Evolutionary conservation across 2,888 invertebrate genomes (phyloP), one percentile per base, ranked within the genome.

Genomic region (Callyntrura sp.): DNA sequence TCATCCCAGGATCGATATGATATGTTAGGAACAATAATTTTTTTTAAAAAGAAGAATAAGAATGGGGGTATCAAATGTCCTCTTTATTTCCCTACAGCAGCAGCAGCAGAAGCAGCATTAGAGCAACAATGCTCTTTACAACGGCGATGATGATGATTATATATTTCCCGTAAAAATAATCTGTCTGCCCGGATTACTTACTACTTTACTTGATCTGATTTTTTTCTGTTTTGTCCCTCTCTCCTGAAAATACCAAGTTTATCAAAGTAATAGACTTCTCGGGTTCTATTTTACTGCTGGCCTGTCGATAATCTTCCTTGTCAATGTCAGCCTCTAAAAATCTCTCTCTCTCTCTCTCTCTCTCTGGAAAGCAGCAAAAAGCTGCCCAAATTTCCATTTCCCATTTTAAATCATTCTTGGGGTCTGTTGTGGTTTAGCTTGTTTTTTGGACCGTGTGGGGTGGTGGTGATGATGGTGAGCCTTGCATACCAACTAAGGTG

Each of bases 21-120:
- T 45, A 73, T 45, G 43, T 45, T 73, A 43, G 45, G 12, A 73
- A 43, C n/a, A n/a, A n/a, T n/a, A 73, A 45, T 45, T 17, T 35
- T 51, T n/a, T n/a, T n/a, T 48, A 83, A 83, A 68, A 65, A n/a
- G n/a, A n/a, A n/a, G n/a, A n/a, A n/a, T n/a, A n/a, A n/a, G n/a
- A n/a, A n/a, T n/a, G n/a, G n/a, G 68, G 82, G 82, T 83, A 83
- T 83, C 82, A 83, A 65, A 83, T 83, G 51, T 83, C 65, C 51
- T 68, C 45, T 83, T 83, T 12, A 48, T 45, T 45, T 45, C 11
- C 45, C 11, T 8, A 45, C 45, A 45, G 45, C 45, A 45, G 45
- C 45, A 51, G 51, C n/a, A 51, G 51, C 51, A 51, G 51, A 11
- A 51, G 51, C 12, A 11, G 51, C n/a, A 51, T 51, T 8, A 45